These are phyloP conservation scores for Caerostris darwini DNA, from an alignment of 1,140 invertebrate species.

Conservation along the genomic window DNA sequence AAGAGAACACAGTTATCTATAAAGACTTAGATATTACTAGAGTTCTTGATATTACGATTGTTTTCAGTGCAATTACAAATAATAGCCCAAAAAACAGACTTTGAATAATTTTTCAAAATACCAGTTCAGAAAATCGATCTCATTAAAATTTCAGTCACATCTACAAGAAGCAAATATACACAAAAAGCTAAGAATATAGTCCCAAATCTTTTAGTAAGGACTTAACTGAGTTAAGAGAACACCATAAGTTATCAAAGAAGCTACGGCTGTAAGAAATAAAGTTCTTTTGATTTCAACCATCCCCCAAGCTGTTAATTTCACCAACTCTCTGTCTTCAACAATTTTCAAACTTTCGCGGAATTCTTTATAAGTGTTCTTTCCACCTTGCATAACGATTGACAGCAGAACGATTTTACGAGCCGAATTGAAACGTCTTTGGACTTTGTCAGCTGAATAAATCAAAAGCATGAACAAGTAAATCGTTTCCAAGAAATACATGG, in stretches of 20 bases:
- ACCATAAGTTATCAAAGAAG: constrained; percentile 46
- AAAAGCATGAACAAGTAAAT: constrained; percentile 30
- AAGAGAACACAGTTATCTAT: too few species aligned
- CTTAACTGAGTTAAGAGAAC: neutral
- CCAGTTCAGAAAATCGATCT: too few species aligned
- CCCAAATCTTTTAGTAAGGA: neutral
- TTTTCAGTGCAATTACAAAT: too few species aligned
- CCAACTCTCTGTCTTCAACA: constrained; percentile 28
- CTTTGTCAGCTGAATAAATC: constrained; percentile 41
- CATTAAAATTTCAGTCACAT: too few species aligned
- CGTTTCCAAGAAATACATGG: neutral
- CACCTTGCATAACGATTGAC: neutral
- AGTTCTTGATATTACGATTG: too few species aligned
- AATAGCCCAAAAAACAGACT: too few species aligned
- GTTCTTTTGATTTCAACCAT: constrained; percentile 51
- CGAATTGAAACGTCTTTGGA: neutral
- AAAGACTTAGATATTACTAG: too few species aligned
- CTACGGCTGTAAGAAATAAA: constrained; percentile 19
- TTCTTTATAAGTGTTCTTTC: neutral
- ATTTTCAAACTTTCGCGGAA: constrained; percentile 32
- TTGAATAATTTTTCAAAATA: too few species aligned
- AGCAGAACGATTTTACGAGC: neutral
- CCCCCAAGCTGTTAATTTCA: constrained; percentile 49
- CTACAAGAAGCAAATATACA: too few species aligned
- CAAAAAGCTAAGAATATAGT: too few species aligned